phyloP scores from a whole-genome alignment of 2,797 vertebrate species.

The Mus caroli region DNA sequence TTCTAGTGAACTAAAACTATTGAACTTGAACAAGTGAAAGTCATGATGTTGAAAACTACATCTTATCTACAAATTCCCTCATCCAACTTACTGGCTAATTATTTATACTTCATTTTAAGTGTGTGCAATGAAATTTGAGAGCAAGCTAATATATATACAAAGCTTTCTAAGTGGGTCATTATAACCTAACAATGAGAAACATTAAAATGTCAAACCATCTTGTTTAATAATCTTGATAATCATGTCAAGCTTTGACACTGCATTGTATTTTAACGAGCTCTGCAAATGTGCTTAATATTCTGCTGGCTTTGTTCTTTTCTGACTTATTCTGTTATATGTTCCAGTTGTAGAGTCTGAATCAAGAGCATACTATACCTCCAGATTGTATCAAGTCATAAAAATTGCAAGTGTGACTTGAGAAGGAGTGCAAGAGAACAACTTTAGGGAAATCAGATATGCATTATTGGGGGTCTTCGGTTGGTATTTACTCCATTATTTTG shows the following conservation, averaged over 20 bases:
- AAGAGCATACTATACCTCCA: not conserved
- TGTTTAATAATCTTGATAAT: not conserved
- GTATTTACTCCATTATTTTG: not conserved
- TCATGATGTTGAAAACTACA: not conserved
- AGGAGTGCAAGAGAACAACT: not conserved
- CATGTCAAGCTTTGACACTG: not conserved
- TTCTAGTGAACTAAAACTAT: not conserved
- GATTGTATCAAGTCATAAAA: not conserved
- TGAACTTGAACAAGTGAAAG: not conserved
- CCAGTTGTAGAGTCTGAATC: not conserved
- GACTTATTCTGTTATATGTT: not conserved
- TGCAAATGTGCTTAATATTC: not conserved
- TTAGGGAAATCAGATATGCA: not conserved
- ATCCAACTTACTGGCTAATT: not conserved
- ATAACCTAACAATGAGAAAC: not conserved
- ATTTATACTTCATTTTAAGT: slow-evolving; percentile 15
- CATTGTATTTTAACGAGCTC: not conserved
- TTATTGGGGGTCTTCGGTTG: not conserved
- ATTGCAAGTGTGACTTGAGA: not conserved
- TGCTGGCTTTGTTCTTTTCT: not conserved
- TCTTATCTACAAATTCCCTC: not conserved
- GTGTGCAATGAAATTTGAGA: not conserved
- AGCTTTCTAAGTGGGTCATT: not conserved
- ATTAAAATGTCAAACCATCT: not conserved
- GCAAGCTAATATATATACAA: not conserved